These are phyloP conservation scores for Abrostola tripartita DNA, from an alignment of 2,888 invertebrate species.

Conservation along the genomic window DNA sequence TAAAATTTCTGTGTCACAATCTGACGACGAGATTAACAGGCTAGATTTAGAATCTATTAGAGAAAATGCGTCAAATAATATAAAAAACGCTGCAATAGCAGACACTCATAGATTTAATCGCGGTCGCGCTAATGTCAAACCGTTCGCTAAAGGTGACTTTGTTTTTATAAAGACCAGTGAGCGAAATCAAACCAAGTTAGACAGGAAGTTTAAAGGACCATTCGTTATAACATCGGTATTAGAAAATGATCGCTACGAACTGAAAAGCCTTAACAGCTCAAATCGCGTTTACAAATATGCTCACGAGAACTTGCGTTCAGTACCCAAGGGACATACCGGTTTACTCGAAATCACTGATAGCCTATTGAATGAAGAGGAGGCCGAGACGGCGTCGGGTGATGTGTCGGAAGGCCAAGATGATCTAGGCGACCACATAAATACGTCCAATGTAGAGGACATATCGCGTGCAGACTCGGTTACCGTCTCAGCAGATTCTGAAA, in stretches of 20 bases:
- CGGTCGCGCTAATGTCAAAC: slow-evolving; percentile 28
- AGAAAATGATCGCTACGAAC: slow-evolving; percentile 41
- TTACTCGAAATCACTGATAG: slow-evolving; percentile 24
- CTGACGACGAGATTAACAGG: neutral
- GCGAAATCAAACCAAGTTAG: slow-evolving; percentile 47
- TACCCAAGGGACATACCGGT: slow-evolving; percentile 32
- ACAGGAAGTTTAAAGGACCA: slow-evolving; percentile 41
- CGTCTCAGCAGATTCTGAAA: neutral
- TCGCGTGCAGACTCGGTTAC: neutral
- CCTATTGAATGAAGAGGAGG: slow-evolving; percentile 20
- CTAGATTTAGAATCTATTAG: slow-evolving; percentile 20
- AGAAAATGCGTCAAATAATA: slow-evolving; percentile 20
- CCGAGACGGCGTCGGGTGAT: slow-evolving; percentile 33
- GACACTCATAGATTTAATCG: slow-evolving; percentile 33
- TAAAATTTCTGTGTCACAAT: no score
- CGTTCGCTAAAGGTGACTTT: slow-evolving; percentile 34
- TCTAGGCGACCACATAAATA: neutral
- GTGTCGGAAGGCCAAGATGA: neutral
- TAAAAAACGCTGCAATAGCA: slow-evolving; percentile 15
- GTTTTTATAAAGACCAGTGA: slow-evolving; percentile 44
- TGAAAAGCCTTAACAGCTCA: slow-evolving; percentile 27
- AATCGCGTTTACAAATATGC: slow-evolving; percentile 39
- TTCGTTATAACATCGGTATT: slow-evolving; percentile 29
- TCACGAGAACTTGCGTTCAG: slow-evolving; percentile 35
- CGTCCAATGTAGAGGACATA: neutral